Evolutionary conservation across 2,113 vertebrate genomes (phyloP).

Genomic region (Falco punctatus): DNA sequence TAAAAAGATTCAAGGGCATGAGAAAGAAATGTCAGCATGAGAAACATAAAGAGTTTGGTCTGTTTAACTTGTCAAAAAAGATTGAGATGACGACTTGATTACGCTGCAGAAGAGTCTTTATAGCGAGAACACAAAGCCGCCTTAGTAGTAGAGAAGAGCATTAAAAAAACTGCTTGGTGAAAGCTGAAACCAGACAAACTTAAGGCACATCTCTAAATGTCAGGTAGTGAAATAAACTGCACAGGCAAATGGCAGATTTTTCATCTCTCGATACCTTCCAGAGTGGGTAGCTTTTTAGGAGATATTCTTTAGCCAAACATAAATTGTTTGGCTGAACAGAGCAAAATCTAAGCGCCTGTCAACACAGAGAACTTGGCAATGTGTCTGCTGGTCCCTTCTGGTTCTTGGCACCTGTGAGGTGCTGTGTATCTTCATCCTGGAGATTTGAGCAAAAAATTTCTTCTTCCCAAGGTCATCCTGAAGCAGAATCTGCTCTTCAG

Average conservation of each 20-base stretch:
- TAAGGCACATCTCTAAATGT: conserved; percentile 17
- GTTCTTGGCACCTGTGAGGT: background rate
- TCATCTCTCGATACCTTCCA: background rate
- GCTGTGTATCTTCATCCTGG: background rate
- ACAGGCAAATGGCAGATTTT: conserved; percentile 8
- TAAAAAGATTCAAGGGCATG: background rate
- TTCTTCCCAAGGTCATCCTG: background rate
- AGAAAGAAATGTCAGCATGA: background rate
- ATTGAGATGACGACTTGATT: conserved; percentile 6
- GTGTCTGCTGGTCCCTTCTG: background rate
- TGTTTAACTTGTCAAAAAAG: conserved; percentile 28
- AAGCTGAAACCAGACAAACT: background rate
- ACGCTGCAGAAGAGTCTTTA: background rate
- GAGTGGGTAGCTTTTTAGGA: background rate
- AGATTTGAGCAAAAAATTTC: background rate
- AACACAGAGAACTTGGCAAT: background rate
- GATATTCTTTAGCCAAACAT: background rate
- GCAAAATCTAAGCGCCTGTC: background rate
- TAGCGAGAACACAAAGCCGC: background rate
- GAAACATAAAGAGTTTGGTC: background rate
- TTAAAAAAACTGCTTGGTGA: background rate
- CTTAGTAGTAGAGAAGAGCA: background rate
- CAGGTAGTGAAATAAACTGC: conserved; percentile 1
- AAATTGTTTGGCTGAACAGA: conserved; percentile 17
- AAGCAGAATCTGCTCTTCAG: background rate